Evolutionary conservation across 2,797 vertebrate genomes (phyloP).

Genomic region (Lacerta viridis): DNA sequence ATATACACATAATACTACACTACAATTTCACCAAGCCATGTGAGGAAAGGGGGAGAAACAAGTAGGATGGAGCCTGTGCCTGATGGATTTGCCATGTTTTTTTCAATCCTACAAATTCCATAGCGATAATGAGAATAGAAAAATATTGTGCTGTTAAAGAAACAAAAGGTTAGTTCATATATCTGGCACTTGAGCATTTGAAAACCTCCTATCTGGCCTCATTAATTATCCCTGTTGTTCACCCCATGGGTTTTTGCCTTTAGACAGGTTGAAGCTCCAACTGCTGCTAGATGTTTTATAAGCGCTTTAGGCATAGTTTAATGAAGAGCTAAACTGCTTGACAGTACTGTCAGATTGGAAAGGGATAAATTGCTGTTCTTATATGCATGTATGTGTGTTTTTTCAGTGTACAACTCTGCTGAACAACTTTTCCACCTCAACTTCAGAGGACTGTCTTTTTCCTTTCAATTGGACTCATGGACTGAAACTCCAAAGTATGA

Average conservation of each 20-base stretch:
- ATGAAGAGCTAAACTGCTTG: not conserved
- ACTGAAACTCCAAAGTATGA: slow-evolving; percentile 98
- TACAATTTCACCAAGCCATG: not conserved
- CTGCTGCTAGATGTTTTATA: not conserved
- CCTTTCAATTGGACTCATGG: slow-evolving; percentile 98
- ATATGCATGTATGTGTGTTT: slow-evolving; percentile 39
- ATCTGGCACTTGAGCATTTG: not conserved
- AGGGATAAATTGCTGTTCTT: slow-evolving; percentile 16
- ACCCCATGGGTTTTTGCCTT: not conserved
- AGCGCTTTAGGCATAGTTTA: too few relatives aligned
- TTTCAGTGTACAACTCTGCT: slow-evolving; percentile 96
- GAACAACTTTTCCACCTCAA: slow-evolving; percentile 99
- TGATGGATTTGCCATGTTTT: not conserved
- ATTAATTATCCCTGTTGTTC: not conserved
- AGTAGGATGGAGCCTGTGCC: not conserved
- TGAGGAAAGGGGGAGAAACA: not conserved
- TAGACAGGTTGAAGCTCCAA: not conserved
- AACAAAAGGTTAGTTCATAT: not conserved
- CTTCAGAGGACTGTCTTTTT: slow-evolving; percentile 98
- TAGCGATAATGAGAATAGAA: not conserved
- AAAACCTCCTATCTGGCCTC: not conserved
- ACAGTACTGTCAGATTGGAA: slow-evolving; percentile 21
- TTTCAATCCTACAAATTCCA: not conserved
- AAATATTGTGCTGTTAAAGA: not conserved
- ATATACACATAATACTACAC: not conserved